Evolutionary conservation across 2,888 invertebrate genomes (phyloP).

Genomic region (Spisula solida): DNA sequence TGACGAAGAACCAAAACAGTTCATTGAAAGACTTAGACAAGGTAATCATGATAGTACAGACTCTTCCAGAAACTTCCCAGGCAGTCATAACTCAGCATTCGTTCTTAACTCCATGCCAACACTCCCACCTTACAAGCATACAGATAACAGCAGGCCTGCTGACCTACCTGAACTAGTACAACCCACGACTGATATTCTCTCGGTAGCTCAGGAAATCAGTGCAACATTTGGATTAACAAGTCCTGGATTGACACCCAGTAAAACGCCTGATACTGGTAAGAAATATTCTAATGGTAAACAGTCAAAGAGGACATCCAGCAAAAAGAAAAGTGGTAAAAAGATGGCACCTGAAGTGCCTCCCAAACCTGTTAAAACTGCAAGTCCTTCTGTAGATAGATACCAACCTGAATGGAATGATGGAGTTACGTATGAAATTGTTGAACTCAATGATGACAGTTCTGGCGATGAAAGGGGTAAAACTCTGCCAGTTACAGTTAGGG

Average conservation of each 20-base stretch:
- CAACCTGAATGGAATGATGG: conserved; percentile 23
- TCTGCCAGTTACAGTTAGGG: conserved; percentile 40
- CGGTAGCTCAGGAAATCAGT: conserved; percentile 68
- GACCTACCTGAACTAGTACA: conserved; percentile 54
- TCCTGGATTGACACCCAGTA: conserved; percentile 35
- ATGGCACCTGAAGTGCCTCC: neutral
- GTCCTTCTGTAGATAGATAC: neutral
- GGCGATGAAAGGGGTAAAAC: conserved; percentile 52
- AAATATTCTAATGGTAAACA: neutral
- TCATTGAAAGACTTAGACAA: conserved; percentile 64
- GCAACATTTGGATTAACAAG: conserved; percentile 66
- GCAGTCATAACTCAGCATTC: conserved; percentile 21
- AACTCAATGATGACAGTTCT: conserved; percentile 44
- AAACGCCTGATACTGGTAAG: conserved; percentile 23
- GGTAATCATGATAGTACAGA: conserved; percentile 28
- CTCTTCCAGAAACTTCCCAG: conserved; percentile 3
- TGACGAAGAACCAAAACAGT: conserved; percentile 65
- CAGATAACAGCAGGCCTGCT: neutral
- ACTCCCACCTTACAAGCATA: conserved; percentile 58
- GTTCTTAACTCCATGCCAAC: conserved; percentile 45
- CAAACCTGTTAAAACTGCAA: conserved; percentile 27
- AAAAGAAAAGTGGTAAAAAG: conserved; percentile 4
- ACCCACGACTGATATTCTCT: conserved; percentile 58
- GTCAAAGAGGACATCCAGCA: neutral
- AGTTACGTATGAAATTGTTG: conserved; percentile 54